A percentile compares a stretch with the other conserved stretches of the same genome.
Conservation (phyloP, 1,140 invertebrate species). For the Drosophila guanche region DNA sequence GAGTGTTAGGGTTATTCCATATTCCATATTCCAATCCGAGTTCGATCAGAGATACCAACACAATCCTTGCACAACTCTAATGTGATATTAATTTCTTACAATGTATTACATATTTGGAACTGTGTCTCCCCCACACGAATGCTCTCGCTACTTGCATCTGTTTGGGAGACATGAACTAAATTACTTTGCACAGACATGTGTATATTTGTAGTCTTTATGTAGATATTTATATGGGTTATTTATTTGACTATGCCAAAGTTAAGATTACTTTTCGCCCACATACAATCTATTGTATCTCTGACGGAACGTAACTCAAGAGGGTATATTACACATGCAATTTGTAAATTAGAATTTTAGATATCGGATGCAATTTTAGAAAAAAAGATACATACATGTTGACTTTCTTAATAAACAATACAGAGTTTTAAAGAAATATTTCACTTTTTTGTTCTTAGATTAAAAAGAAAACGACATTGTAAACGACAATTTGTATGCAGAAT, state of each 20-base stretch:
- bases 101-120: conserved; percentile 21
- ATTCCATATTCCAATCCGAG: conserved; percentile 10
- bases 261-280: conserved; percentile 36
- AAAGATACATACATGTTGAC: conserved; percentile 6
- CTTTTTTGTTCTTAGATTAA: conserved; percentile 60
- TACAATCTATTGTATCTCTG: conserved; percentile 35
- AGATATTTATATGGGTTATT: conserved; percentile 34
- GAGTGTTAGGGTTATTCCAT: conserved; percentile 12
- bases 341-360: conserved; percentile 40
- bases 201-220: conserved; percentile 27
- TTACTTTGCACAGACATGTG: conserved; percentile 45
- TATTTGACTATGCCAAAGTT: conserved; percentile 49
- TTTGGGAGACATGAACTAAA: conserved; percentile 14
- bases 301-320: conserved; percentile 8
- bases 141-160: neutral
- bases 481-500: neutral
- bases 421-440: conserved; percentile 33
- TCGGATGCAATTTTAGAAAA: conserved; percentile 41
- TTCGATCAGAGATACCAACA: conserved; percentile 6
- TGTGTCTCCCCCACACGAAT: conserved; percentile 4
- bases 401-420: conserved; percentile 40
- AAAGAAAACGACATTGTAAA: conserved; percentile 36
- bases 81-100: conserved; percentile 46
- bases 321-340: conserved; percentile 18
- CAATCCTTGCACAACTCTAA: conserved; percentile 25